These are phyloP conservation scores for Addax nasomaculatus DNA, from an alignment of 2,113 vertebrate genomes.

Conservation along the genomic window DNA sequence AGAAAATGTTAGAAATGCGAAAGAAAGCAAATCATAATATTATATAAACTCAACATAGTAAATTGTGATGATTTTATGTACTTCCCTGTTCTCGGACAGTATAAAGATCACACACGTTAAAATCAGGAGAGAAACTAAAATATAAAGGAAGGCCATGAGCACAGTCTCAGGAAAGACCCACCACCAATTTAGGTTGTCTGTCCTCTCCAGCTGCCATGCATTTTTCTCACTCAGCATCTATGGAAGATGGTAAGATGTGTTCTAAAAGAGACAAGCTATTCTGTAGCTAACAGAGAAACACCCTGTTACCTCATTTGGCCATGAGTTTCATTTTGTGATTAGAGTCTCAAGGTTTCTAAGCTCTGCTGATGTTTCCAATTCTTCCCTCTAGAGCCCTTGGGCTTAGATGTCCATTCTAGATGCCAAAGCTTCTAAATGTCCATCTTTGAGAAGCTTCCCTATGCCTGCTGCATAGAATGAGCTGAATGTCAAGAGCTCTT, in stretches of 20 bases:
- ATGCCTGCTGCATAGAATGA: background rate
- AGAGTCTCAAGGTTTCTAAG: background rate
- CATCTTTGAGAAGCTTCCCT: background rate
- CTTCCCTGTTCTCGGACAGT: background rate
- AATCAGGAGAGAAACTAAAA: background rate
- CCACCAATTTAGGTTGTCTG: background rate
- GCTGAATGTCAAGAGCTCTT: background rate
- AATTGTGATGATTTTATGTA: background rate
- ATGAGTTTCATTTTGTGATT: background rate
- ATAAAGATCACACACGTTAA: background rate
- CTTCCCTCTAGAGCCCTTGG: background rate
- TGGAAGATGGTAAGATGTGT: too few relatives aligned
- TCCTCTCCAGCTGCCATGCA: accelerated
- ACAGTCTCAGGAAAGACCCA: background rate
- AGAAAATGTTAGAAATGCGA: background rate
- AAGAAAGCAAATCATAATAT: background rate
- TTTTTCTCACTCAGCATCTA: background rate
- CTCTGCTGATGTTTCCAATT: background rate
- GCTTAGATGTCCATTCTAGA: background rate
- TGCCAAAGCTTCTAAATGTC: background rate
- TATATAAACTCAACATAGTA: background rate
- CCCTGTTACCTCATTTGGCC: background rate
- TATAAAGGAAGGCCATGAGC: background rate
- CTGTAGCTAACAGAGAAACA: background rate
- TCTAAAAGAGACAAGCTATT: background rate